Conservation (phyloP, 2,797 vertebrate species). For the Fratercula arctica region DNA sequence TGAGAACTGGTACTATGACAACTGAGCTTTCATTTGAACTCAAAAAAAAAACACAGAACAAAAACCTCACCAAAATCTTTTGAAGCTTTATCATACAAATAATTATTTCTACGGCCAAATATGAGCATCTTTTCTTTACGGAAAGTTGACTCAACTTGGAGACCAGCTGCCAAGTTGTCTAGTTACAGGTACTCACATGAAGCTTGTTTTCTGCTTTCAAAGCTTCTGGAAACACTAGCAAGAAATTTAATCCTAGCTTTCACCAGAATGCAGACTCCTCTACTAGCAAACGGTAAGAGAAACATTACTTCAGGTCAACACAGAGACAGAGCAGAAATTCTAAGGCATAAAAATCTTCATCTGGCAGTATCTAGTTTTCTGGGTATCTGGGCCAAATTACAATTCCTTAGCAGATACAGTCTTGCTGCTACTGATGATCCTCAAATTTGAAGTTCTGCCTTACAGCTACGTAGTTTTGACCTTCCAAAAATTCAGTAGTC, state of each 20-base stretch:
- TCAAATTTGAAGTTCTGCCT: background rate
- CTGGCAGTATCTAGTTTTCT: background rate
- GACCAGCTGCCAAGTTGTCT: background rate
- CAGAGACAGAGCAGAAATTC: background rate
- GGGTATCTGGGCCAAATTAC: background rate
- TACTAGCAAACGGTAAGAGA: accelerated
- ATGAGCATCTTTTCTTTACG: background rate
- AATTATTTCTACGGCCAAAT: background rate
- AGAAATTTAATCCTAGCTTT: background rate
- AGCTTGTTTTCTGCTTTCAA: background rate
- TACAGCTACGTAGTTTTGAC: background rate
- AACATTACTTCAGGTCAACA: background rate
- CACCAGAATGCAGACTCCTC: background rate
- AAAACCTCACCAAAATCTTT: background rate
- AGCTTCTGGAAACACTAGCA: background rate
- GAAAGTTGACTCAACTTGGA: background rate
- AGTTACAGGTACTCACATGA: background rate
- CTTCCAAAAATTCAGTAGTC: background rate
- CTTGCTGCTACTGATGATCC: background rate
- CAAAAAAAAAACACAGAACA: background rate
- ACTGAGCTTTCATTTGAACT: background rate
- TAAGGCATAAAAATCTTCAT: background rate
- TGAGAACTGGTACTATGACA: background rate
- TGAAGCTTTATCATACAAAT: background rate
- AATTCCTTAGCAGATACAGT: background rate